Percentiles rank a stretch among this genome's conserved stretches.
Conservation (phyloP, 2,797 vertebrate genomes). For the Chaenodraco wilsoni region DNA sequence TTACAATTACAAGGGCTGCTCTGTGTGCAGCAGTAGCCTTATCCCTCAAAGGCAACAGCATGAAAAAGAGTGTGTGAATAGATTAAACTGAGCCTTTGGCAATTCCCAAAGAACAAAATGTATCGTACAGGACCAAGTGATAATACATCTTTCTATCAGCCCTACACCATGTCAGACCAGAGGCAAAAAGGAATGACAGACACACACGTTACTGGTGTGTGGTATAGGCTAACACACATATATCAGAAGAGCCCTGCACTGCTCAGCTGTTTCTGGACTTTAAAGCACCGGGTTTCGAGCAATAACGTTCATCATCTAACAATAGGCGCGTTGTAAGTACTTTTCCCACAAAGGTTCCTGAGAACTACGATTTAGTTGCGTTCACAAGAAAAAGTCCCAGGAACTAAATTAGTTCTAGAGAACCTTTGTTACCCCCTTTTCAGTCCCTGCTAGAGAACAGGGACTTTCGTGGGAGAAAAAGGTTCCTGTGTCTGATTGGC, state of each 20-base stretch:
- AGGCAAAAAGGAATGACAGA: conserved; percentile 46
- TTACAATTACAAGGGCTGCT: conserved; percentile 76
- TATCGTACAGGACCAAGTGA: conserved; percentile 48
- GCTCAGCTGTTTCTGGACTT: conserved; percentile 22
- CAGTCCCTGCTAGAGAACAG: too few species aligned
- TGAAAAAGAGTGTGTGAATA: conserved; percentile 66
- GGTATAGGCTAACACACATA: conserved; percentile 32
- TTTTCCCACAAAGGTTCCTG: too few species aligned
- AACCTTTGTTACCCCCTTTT: too few species aligned
- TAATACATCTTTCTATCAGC: conserved; percentile 68
- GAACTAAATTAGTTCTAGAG: too few species aligned
- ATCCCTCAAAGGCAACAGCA: conserved; percentile 64
- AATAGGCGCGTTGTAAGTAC: too few species aligned
- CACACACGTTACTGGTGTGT: conserved; percentile 15
- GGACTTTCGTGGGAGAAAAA: too few species aligned
- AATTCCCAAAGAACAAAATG: conserved; percentile 66
- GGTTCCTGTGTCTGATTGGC: too few species aligned
- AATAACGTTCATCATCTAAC: conserved; percentile 19
- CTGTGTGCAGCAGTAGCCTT: conserved; percentile 61
- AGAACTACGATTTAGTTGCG: too few species aligned
- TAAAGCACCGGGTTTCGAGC: conserved; percentile 20
- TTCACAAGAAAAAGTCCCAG: too few species aligned
- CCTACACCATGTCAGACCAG: conserved; percentile 58
- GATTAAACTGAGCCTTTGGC: conserved; percentile 72
- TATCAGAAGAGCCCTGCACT: conserved; percentile 44